Base-by-base conservation (phyloP, 2,113 vertebrate genomes). In the Calidris pygmaea region DNA sequence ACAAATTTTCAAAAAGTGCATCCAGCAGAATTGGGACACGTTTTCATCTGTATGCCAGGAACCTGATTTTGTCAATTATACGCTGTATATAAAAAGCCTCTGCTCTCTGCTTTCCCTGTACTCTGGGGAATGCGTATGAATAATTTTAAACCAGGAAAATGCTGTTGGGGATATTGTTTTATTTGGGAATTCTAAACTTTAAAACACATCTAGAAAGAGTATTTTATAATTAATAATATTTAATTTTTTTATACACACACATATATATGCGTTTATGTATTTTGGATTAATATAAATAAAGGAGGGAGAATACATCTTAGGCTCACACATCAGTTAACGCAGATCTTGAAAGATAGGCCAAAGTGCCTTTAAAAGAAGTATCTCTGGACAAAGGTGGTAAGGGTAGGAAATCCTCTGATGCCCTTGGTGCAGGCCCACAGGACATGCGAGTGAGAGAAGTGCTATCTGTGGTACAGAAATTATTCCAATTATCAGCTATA, bases 21-120 rank as follows among this genome's bases (percentile, higher is more conserved):
- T 84, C 68, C 76, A 78, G 79, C 71, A 94, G 80, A 96, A 97
- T 59, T 86, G 85, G 79, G 88, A 50, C 90, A 92, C 35, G 19
- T 88, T 77, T 88, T 92, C 53, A 90, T 89, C 77, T 88, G 35
- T 27, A 60, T 48, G 60, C 83, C 1, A n/a, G 70, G 73, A 94
- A 86, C 65, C 56, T 82, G 86, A 68, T 95, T 96, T 93, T 93
- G 77, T 92, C 94, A 86, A 68, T 96, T 97, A 93, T 53, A 68
- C 0, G 4, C 65, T 70, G 56, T 60, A 62, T 91, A 78, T 89
- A 72, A 92, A 96, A 96, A 90, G 39, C 52, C 43, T 92, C 86
- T 88, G 60, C 90, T 96, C 67, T 90, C 92, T 96, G 65, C 92
- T 89, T 84, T 92, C 89, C 43, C 29, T 50, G 83, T 78, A 78